These are phyloP conservation scores for Eremophila alpestris DNA, from an alignment of 2,797 vertebrate genomes.

Conservation along the genomic window DNA sequence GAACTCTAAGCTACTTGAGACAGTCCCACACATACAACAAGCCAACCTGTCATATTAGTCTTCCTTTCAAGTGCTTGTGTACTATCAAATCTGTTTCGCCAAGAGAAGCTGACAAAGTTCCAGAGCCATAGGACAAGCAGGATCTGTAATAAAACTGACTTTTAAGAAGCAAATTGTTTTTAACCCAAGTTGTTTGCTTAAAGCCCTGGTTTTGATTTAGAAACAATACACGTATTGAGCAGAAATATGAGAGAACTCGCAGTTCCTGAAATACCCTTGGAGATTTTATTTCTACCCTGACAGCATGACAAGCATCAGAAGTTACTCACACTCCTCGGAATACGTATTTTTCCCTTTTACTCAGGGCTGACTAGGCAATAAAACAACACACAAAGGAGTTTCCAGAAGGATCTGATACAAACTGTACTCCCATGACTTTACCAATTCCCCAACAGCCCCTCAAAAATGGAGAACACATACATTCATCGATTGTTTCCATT, in stretches of 20 bases:
- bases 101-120: background rate
- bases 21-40: background rate
- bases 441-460: background rate
- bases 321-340: background rate
- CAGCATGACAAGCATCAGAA: slow-evolving; percentile 12
- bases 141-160: background rate
- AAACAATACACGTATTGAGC: slow-evolving; percentile 38
- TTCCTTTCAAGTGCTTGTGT: background rate
- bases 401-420: background rate
- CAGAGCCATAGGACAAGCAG: background rate
- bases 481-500: background rate
- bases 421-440: background rate
- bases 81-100: background rate
- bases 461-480: background rate
- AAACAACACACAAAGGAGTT: background rate
- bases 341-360: background rate
- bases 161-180: slow-evolving; percentile 5
- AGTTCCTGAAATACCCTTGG: background rate
- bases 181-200: slow-evolving; percentile 13
- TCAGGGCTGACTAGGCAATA: background rate
- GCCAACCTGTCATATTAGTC: background rate
- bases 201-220: slow-evolving; percentile 35
- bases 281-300: slow-evolving; percentile 36
- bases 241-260: background rate
- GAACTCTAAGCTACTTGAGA: background rate